Evolutionary conservation across 2,888 invertebrate genomes (phyloP), one percentile per base, ranked within the genome.

Genomic region (Xestia sexstrigata): DNA sequence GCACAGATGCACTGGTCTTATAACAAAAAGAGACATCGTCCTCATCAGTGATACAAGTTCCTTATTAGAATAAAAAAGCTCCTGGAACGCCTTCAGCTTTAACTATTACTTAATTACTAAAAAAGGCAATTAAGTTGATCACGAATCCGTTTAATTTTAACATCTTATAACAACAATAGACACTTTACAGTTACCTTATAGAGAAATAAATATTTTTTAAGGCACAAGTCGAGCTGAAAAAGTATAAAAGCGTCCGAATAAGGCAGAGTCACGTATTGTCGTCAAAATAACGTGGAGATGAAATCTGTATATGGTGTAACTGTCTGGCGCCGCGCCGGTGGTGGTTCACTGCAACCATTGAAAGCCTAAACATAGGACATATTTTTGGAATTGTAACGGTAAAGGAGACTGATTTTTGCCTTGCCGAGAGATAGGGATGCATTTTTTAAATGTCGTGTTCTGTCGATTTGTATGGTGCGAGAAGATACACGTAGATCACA

Each of bases 311-410:
- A 89, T 92, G 93, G 91, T 91, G 94, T 92, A 94, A 94, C 92
- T 89, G 94, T 91, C 93, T 95, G 95, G 95, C 95, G 95, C 95
- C 95, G 95, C 95, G 95, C 95, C 95, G 91, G 88, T 86, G 86
- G 81, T 78, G 84, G 88, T 76, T 78, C 30, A 63, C 26, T 76
- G 23, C 75, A 7, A 63, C 82, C 83, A 82, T 87, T 42, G 42
- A 71, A 7, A 81, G 74, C 86, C 42, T 9, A 81, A 66, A 90
- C 85, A 81, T 88, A 45, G 8, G 52, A 67, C 20, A 67, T 62
- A 35, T 35, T 35, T 26, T 8, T 47, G 23, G 1, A 60, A 23
- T 20, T 42, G 20, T 69, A 81, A 66, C 65, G 65, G 75, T 81
- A 69, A 79, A 79, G 7, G n/a, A 58, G 7, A 15, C 2, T 47